Evolutionary conservation across 2,888 invertebrate species (phyloP).

Genomic region (Hypena proboscidalis): DNA sequence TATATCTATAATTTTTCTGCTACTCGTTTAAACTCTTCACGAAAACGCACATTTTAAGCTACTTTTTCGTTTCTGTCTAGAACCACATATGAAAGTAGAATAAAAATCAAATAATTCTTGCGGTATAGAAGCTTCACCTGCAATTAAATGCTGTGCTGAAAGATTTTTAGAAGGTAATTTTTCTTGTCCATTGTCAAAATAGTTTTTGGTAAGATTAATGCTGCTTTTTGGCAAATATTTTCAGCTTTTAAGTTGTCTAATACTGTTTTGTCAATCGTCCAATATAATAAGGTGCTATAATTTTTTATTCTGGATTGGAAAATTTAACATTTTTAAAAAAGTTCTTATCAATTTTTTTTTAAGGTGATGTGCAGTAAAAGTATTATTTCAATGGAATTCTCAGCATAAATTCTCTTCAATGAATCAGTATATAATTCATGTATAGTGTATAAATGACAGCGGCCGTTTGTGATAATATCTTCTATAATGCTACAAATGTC

Average conservation of each 20-base stretch:
- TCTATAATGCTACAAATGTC: constrained; percentile 35
- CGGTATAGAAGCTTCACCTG: constrained; percentile 28
- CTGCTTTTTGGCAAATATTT: constrained; percentile 21
- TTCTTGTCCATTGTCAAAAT: constrained; percentile 25
- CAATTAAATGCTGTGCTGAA: constrained; percentile 27
- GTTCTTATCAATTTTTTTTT: constrained; percentile 34
- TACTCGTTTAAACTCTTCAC: constrained; percentile 14
- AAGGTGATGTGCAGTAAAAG: constrained; percentile 37
- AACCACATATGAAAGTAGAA: constrained; percentile 24
- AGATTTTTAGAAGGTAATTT: constrained; percentile 15
- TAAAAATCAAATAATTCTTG: constrained; percentile 29
- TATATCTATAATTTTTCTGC: constrained; percentile 13
- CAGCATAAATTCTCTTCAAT: constrained; percentile 31
- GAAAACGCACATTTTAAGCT: constrained; percentile 25
- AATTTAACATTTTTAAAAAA: constrained; percentile 36
- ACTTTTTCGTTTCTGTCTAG: constrained; percentile 26
- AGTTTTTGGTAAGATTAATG: constrained; percentile 22
- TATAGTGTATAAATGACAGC: constrained; percentile 25
- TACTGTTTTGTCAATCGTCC: constrained; percentile 18
- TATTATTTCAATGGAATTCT: constrained; percentile 21
- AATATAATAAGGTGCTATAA: constrained; percentile 27
- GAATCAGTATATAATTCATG: constrained; percentile 39
- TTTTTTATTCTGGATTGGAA: constrained; percentile 40
- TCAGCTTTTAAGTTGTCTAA: constrained; percentile 36
- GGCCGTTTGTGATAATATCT: constrained; percentile 41